These are phyloP conservation scores for Battus philenor DNA, from an alignment of 1,140 invertebrate genomes.

Conservation along the genomic window DNA sequence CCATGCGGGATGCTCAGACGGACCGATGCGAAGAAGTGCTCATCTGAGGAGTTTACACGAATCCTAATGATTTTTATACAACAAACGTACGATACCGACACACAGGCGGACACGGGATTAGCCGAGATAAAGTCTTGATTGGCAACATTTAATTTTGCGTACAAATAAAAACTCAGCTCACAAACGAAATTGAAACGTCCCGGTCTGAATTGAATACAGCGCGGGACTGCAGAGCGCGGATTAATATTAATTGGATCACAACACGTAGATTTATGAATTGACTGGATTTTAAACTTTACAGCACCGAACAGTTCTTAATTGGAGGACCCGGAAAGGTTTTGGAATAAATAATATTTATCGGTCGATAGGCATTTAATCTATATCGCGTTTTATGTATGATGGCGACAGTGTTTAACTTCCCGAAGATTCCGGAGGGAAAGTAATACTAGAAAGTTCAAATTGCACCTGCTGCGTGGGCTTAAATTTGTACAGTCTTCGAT, in stretches of 20 bases:
- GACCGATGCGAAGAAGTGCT: neutral
- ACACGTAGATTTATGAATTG: slow-evolving; percentile 46
- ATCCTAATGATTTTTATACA: neutral
- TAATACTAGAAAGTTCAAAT: too few species aligned
- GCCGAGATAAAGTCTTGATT: slow-evolving; percentile 36
- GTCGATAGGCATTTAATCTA: neutral
- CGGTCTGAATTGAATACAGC: slow-evolving; percentile 51
- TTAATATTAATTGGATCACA: slow-evolving; percentile 66
- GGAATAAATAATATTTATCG: slow-evolving; percentile 9
- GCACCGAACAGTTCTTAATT: slow-evolving; percentile 32
- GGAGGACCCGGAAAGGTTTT: slow-evolving; percentile 22
- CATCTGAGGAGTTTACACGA: slow-evolving; percentile 3
- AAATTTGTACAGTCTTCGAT: too few species aligned
- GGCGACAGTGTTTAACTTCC: slow-evolving; percentile 1
- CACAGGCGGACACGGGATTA: slow-evolving; percentile 7
- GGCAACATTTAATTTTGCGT: slow-evolving; percentile 47
- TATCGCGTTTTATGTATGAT: slow-evolving; percentile 3
- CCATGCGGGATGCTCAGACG: too few species aligned
- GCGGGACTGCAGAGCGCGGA: slow-evolving; percentile 35
- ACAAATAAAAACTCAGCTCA: slow-evolving; percentile 51
- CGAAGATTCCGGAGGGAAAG: neutral
- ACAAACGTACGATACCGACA: neutral
- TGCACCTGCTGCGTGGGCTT: too few species aligned
- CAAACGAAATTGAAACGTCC: slow-evolving; percentile 55
- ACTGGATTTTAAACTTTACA: slow-evolving; percentile 36